Evolutionary conservation across 2,797 vertebrate genomes (phyloP), one percentile per base, ranked within the genome.

Genomic region (Iguana delicatissima): DNA sequence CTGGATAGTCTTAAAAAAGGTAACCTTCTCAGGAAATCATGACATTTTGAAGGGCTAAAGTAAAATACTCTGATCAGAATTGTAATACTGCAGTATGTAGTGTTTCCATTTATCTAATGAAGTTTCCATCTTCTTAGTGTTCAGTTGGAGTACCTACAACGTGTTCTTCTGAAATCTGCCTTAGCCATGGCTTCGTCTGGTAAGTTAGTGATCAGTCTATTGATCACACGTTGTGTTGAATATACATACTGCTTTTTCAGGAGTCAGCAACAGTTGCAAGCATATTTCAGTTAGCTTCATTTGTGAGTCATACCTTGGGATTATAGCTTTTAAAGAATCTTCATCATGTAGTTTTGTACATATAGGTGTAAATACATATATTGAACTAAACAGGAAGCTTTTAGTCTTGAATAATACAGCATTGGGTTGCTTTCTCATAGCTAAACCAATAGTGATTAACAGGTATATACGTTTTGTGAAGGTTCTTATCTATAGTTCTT

Each of bases 161-260:
- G 91, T 76, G 88, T 95, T 95, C 3, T 69, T 92, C 93, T 95
- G 93, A 89, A 94, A 22, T 94, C 67, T 93, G n/a, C 92, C 94
- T 95, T 93, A 95, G 88, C 91, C 96, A 98, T 98, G 97, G 97
- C 97, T 93, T 97, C 97, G 94, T 97, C 97, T 96, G 97, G 97
- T 98, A 97, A 52, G 97, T 88, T 92, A 46, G 20, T 24, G 4
- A 74, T 73, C 26, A 12, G 9, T 81, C 12, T 77, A 67, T 14
- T 83, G 52, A 42, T 76, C 57, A 35, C 73, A 38, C 1, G 24
- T 20, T 59, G 7, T n/a, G 13, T 67, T 38, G 7, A 55, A 59
- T 14, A 26, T 50, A 46, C n/a, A 2, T 55, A 69, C 32, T 72
- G 62, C 18, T 72, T 82, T 50, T 35, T 64, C 32, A 64, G 2